A percentile compares a stretch with the other conserved stretches of the same genome.
Conservation (phyloP, 2,888 invertebrate genomes). For the Drosophila paucipuncta region DNA sequence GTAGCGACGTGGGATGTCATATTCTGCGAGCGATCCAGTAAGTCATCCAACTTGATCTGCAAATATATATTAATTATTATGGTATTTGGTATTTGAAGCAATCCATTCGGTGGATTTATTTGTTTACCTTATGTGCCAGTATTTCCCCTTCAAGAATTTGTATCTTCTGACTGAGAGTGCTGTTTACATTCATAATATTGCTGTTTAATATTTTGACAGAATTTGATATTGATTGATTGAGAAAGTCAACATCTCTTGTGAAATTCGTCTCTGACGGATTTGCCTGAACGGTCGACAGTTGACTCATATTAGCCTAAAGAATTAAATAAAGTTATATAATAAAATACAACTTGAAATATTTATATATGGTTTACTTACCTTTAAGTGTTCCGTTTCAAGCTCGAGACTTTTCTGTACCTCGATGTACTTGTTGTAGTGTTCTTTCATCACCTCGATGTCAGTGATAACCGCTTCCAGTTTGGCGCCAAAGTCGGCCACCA, state of each 20-base stretch:
- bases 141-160: slow-evolving; percentile 79
- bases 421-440: slow-evolving; percentile 78
- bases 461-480: slow-evolving; percentile 83
- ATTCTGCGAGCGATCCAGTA: slow-evolving; percentile 82
- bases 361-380: slow-evolving; percentile 28
- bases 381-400: slow-evolving; percentile 68
- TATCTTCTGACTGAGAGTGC: slow-evolving; percentile 81
- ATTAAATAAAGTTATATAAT: background rate
- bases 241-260: slow-evolving; percentile 63
- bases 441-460: slow-evolving; percentile 83
- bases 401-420: slow-evolving; percentile 75
- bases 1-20: slow-evolving; percentile 83
- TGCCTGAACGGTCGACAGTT: slow-evolving; percentile 51
- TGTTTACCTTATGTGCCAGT: slow-evolving; percentile 75
- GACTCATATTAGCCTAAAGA: slow-evolving; percentile 74
- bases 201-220: slow-evolving; percentile 72
- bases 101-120: background rate
- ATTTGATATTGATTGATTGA: slow-evolving; percentile 63
- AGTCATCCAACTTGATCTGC: slow-evolving; percentile 80
- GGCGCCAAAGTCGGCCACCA: slow-evolving; percentile 84
- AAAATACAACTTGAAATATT: background rate
- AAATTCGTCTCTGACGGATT: slow-evolving; percentile 65
- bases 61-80: slow-evolving; percentile 11
- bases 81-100: slow-evolving; percentile 1
- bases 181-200: slow-evolving; percentile 79